These are phyloP conservation scores for Lydus trimaculatus DNA, from an alignment of 2,888 invertebrate species.

Conservation along the genomic window DNA sequence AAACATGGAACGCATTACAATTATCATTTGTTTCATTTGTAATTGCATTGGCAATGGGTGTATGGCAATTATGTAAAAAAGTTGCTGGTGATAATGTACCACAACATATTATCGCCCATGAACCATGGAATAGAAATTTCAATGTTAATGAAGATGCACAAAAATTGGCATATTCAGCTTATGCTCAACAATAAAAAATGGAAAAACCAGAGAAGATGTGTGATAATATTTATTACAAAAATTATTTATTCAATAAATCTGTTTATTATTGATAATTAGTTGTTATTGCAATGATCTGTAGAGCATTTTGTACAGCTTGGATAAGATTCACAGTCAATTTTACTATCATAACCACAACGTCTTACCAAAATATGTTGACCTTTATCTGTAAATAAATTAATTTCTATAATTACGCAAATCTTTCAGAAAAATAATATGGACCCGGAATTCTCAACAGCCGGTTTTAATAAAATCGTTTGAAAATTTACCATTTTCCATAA, in stretches of 20 bases:
- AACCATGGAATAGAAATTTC: conserved; percentile 49
- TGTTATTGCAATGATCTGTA: neutral
- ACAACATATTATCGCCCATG: conserved; percentile 65
- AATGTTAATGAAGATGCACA: conserved; percentile 64
- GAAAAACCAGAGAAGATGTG: neutral
- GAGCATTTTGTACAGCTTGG: neutral
- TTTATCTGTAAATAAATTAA: neutral
- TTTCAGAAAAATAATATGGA: too few species aligned
- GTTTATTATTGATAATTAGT: neutral
- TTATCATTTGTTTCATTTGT: conserved; percentile 88
- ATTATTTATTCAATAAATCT: conserved; percentile 27
- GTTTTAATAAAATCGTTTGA: neutral
- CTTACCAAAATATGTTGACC: neutral
- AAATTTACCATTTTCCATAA: neutral
- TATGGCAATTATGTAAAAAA: conserved; percentile 88
- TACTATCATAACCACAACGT: neutral
- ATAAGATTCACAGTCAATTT: neutral
- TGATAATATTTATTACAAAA: conserved; percentile 19
- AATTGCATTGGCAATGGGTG: conserved; percentile 81
- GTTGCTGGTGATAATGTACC: conserved; percentile 74
- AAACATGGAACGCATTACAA: conserved; percentile 88
- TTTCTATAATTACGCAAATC: neutral
- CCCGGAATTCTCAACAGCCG: too few species aligned
- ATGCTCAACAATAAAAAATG: conserved; percentile 52
- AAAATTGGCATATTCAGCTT: conserved; percentile 76